Evolutionary conservation across 2,113 vertebrate genomes (phyloP), one percentile per base, ranked within the genome.

Genomic region (Bubo scandiacus): DNA sequence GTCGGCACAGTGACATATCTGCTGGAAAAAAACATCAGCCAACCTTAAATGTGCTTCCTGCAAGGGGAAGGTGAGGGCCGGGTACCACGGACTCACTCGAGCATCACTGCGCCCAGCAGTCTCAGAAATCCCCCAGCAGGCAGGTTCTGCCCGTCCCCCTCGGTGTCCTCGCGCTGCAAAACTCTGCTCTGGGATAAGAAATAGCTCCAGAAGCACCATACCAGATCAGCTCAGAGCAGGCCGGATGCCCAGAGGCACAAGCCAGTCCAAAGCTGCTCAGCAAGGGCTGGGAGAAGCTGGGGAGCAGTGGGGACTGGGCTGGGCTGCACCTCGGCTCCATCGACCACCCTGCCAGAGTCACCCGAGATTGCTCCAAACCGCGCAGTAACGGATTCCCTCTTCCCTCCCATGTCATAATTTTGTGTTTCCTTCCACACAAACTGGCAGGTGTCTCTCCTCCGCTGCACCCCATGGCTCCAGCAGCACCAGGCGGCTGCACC

Each of bases 71-170:
- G 59, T 0, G 14, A 59, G 45, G 32, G 52, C 3, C 9, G 45
- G 61, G 61, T 10, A 10, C 36, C 17, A 22, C 2, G 0, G 5
- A 2, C 77, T 36, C 20, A 1, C 67, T 36, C 5, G 2, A 49
- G n/a, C 58, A 26, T 25, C 3, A 0, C 34, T 9, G 4, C 2
- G 3, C 40, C 18, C 74, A 12, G 22, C 2, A 5, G n/a, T 23
- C 57, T 30, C 86, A 14, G 29, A 17, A 47, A 15, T 2, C 19
- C 57, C 58, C 66, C 40, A 2, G 57, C 22, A 47, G 18, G 40
- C 15, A 30, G 29, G 49, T 8, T 72, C 58, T 15, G 34, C 66
- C 57, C 3, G 0, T 9, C 47, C 13, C 58, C 23, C 5, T 18
- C 58, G 15, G 38, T 0, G 9, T 8, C 26, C 55, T 78, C 2